Percentiles rank a stretch among this genome's conserved stretches.
Conservation (phyloP, 2,888 invertebrate genomes). For the Melipona bicolor region DNA sequence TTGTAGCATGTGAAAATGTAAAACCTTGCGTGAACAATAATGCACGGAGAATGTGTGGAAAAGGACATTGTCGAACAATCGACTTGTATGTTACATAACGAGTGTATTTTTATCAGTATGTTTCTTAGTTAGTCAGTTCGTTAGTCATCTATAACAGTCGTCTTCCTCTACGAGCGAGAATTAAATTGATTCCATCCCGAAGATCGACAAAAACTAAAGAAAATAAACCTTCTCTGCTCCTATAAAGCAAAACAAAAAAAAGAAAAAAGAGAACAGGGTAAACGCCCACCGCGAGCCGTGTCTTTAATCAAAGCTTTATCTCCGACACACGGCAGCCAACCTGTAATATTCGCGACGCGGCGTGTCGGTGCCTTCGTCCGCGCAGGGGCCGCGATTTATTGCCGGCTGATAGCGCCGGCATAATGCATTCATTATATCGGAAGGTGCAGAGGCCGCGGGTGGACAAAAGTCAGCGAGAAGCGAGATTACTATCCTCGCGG, state of each 20-base stretch:
- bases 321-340: slow-evolving; percentile 27
- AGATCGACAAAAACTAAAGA: too few relatives aligned
- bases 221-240: not conserved
- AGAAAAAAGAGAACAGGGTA: not conserved
- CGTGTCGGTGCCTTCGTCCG: slow-evolving; percentile 53
- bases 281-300: slow-evolving; percentile 43
- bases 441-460: slow-evolving; percentile 30
- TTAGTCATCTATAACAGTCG: too few relatives aligned
- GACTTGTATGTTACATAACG: too few relatives aligned
- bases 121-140: too few relatives aligned
- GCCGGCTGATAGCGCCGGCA: slow-evolving; percentile 47
- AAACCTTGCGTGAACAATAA: not conserved
- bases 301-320: slow-evolving; percentile 57
- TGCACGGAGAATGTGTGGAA: not conserved
- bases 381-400: slow-evolving; percentile 45
- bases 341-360: slow-evolving; percentile 54
- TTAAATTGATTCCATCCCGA: too few relatives aligned
- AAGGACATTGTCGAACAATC: not conserved
- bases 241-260: not conserved
- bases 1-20: not conserved
- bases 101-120: too few relatives aligned
- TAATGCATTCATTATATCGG: slow-evolving; percentile 64
- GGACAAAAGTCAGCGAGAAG: slow-evolving; percentile 39
- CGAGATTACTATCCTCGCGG: slow-evolving; percentile 39
- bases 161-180: too few relatives aligned